Conservation (phyloP, 2,797 vertebrate genomes). For the Rhadinocentrus ornatus region DNA sequence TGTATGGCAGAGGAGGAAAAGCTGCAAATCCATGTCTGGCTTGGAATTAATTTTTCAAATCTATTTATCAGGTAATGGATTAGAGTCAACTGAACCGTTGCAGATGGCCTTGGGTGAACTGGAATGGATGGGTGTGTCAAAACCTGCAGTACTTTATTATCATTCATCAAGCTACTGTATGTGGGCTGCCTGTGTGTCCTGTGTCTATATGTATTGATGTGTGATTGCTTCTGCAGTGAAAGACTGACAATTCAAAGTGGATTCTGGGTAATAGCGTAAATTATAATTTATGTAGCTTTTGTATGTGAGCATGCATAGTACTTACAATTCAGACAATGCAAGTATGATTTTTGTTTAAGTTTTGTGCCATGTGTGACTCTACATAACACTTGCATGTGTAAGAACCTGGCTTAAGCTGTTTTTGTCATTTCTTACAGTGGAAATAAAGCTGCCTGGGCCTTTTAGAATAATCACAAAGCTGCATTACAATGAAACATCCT, state of each 20-base stretch:
- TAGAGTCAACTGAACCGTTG: slow-evolving; percentile 55
- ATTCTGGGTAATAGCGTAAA: slow-evolving; percentile 12
- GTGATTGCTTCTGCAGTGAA: slow-evolving; percentile 18
- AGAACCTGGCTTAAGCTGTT: slow-evolving; percentile 21
- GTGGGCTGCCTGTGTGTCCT: not conserved
- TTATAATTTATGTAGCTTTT: slow-evolving; percentile 13
- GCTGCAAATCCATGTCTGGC: slow-evolving; percentile 59
- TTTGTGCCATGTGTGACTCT: slow-evolving; percentile 10
- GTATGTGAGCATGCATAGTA: slow-evolving; percentile 37
- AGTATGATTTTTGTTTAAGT: not conserved
- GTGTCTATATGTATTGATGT: slow-evolving; percentile 10
- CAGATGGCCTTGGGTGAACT: slow-evolving; percentile 65
- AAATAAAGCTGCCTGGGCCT: slow-evolving; percentile 29
- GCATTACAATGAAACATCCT: slow-evolving; percentile 36
- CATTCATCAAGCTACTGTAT: slow-evolving; percentile 36
- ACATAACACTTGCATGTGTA: slow-evolving; percentile 1
- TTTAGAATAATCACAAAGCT: slow-evolving; percentile 35
- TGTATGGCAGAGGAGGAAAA: slow-evolving; percentile 56
- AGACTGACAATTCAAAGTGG: slow-evolving; percentile 12
- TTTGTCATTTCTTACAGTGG: slow-evolving; percentile 25
- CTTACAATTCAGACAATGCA: slow-evolving; percentile 18
- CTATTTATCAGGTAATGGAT: slow-evolving; percentile 75
- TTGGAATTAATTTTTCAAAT: slow-evolving; percentile 70
- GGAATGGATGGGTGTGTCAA: slow-evolving; percentile 52
- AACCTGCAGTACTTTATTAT: slow-evolving; percentile 46